Conservation (phyloP, 2,797 vertebrate species). For the Falco biarmicus region DNA sequence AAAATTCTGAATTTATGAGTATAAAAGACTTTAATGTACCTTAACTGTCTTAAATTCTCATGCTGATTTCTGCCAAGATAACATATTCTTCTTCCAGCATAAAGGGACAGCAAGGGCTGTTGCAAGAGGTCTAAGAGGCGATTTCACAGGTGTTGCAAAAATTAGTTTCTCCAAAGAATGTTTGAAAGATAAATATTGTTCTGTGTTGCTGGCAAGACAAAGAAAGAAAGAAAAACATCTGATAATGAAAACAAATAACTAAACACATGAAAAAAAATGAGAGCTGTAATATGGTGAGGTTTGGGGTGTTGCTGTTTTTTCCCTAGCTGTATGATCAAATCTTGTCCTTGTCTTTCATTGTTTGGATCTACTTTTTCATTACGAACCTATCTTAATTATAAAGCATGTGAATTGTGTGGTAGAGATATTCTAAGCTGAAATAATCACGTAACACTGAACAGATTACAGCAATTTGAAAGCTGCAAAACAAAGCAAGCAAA, state of each 20-base stretch:
- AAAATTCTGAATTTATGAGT: slow-evolving; percentile 22
- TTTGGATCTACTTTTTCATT: slow-evolving; percentile 4
- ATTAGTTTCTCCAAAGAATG: not conserved
- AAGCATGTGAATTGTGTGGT: not conserved
- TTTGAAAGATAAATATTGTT: not conserved
- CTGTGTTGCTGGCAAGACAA: not conserved
- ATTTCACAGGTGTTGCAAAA: not conserved
- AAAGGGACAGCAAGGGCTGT: not conserved
- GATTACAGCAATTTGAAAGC: not conserved
- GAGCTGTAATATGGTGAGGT: not conserved
- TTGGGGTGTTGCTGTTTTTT: not conserved
- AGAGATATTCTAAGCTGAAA: slow-evolving; percentile 17
- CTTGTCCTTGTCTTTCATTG: not conserved
- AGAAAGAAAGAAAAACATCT: not conserved
- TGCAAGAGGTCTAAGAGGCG: not conserved
- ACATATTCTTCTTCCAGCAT: not conserved
- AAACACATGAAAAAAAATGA: not conserved
- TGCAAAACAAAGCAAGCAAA: slow-evolving; percentile 18
- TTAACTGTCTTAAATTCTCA: slow-evolving; percentile 14
- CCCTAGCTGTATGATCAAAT: not conserved
- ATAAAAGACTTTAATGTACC: not conserved
- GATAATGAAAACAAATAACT: not conserved
- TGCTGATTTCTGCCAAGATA: not conserved
- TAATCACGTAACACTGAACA: not conserved
- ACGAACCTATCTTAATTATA: not conserved